phyloP scores from a whole-genome alignment of 2,888 invertebrate species.

The Drosophila fungiperda region DNA sequence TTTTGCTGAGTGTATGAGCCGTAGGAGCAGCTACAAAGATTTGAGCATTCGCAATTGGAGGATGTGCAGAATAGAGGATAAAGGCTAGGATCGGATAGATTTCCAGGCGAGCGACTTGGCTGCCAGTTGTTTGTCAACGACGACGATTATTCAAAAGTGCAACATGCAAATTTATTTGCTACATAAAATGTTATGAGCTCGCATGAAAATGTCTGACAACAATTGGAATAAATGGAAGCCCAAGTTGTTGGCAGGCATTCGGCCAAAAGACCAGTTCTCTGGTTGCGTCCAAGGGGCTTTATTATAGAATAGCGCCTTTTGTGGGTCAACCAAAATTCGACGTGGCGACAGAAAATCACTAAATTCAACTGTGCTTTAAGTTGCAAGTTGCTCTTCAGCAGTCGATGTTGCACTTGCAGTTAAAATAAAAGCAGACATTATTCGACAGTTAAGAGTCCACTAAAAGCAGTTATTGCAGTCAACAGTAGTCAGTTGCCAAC shows the following conservation, averaged over 20 bases:
- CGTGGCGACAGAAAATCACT: constrained; percentile 4
- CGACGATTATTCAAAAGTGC: constrained; percentile 79
- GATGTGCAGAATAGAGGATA: neutral
- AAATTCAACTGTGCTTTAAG: constrained; percentile 10
- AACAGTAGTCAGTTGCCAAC: constrained; percentile 2
- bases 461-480: constrained; percentile 13
- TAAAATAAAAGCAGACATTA: constrained; percentile 13
- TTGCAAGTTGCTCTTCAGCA: neutral
- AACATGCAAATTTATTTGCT: constrained; percentile 80
- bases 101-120: constrained; percentile 74
- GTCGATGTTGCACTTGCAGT: constrained; percentile 27
- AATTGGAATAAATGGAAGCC: constrained; percentile 62
- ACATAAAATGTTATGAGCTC: constrained; percentile 80
- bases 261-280: neutral
- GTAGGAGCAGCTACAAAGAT: constrained; percentile 16
- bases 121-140: constrained; percentile 78
- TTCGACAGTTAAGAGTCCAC: constrained; percentile 11
- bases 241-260: constrained; percentile 57
- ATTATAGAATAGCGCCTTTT: constrained; percentile 6
- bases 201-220: constrained; percentile 80
- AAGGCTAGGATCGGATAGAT: constrained; percentile 29
- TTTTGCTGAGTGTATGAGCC: neutral
- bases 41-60: constrained; percentile 26
- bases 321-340: constrained; percentile 15
- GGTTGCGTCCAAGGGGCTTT: neutral